These are phyloP conservation scores for Ephydatia muelleri DNA, from an alignment of 37 sponge, comb jelly and placozoan genomes.

Conservation along the genomic window DNA sequence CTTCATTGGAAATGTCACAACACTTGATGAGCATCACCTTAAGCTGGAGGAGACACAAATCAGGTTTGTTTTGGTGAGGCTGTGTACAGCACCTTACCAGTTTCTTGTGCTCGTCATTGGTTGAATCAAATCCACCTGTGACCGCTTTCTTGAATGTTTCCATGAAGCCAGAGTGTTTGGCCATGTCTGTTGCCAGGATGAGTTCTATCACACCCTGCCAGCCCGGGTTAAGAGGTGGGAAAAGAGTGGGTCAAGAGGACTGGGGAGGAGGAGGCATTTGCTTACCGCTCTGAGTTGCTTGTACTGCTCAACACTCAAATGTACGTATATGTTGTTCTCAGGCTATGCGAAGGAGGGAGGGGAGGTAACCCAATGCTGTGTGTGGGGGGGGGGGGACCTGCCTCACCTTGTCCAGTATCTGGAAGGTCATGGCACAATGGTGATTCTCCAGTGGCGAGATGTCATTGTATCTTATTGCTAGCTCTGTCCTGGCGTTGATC, in stretches of 20 bases:
- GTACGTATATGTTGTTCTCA: conserved; percentile 71
- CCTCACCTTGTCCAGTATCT: conserved; percentile 68
- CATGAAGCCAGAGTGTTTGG: conserved; percentile 69
- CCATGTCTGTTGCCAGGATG: conserved; percentile 90
- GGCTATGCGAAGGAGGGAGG: conserved; percentile 16
- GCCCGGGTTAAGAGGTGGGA: no score
- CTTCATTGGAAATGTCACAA: conserved; percentile 90
- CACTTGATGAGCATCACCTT: conserved; percentile 82
- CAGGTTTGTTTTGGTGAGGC: background rate
- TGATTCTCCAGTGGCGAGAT: conserved; percentile 93
- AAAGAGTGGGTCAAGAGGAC: background rate
- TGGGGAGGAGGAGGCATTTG: background rate
- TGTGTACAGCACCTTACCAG: conserved; percentile 21
- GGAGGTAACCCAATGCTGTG: no score
- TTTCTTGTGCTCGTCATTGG: conserved; percentile 48
- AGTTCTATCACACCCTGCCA: conserved; percentile 81
- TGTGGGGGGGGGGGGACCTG: no score
- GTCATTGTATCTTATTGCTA: conserved; percentile 90
- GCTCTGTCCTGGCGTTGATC: conserved; percentile 86
- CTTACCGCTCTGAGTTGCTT: conserved; percentile 63
- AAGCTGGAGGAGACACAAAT: conserved; percentile 43
- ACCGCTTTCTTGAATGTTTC: conserved; percentile 31
- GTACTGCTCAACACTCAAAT: conserved; percentile 38
- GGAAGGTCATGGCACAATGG: conserved; percentile 87
- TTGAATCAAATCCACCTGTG: conserved; percentile 19